Evolutionary conservation across 2,797 vertebrate genomes (phyloP), one percentile per base, ranked within the genome.

Genomic region (Urocyon cinereoargenteus): DNA sequence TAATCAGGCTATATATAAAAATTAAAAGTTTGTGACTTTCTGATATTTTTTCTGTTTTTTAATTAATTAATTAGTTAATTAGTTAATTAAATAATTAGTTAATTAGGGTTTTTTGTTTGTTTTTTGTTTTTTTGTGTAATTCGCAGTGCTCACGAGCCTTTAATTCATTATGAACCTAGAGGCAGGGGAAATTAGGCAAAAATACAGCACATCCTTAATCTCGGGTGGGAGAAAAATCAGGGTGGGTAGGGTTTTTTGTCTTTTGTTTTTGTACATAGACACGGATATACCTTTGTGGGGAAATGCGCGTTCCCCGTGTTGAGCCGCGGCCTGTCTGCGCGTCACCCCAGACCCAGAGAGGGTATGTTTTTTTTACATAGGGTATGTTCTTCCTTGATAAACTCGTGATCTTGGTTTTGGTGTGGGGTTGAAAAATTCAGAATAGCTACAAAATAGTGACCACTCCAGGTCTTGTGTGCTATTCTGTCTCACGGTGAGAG

Each of bases 161-260:
- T 98, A 98, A 98, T 98, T 98, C 93, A 95, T 97, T 78, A 97
- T 66, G 98, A 98, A 96, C 98, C 98, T 93, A 96, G 98, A 98
- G 97, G 98, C 95, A 78, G 89, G 97, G 86, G 72, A 68, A 70
- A 91, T 92, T 49, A 95, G 26, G 98, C 96, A 96, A 97, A 95
- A 98, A 97, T 91, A 98, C 97, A 98, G 97, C 96, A 97, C 97
- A 96, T 97, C 97, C 96, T 96, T 95, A 62, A 92, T 95, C 97
- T 98, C 61, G 82, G 92, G 83, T 91, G 53, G 75, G 82, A 78
- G 96, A 91, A 92, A 82, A 86, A 53, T 86, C 75, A 86, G 70
- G 68, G n/a, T 26, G 73, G 13, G 16, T 4, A 34, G 88, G 59
- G 1, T 12, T 22, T 45, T 49, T 24, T 40, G 84, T 78, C 40